phyloP scores from a whole-genome alignment of 30 jellyfish, hydroid and myxozoan genomes.

The Calvadosia cruxmelitensis region DNA sequence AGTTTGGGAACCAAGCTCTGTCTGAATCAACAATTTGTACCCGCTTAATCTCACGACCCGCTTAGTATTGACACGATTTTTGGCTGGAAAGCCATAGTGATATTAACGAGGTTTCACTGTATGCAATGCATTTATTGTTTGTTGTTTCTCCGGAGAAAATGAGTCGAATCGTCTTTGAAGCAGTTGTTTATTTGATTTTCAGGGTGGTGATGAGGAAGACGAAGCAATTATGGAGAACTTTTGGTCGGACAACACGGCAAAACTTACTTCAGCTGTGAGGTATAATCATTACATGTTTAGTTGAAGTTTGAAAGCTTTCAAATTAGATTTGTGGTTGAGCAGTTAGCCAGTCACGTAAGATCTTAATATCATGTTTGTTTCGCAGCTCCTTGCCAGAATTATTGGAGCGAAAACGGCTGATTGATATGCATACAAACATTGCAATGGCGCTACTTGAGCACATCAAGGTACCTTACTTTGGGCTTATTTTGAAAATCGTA shows the following conservation, averaged over 20 bases:
- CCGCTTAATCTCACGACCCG: no score
- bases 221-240: slow-evolving; percentile 75
- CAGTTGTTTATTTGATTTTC: background rate
- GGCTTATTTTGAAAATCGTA: no score
- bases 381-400: slow-evolving; percentile 88
- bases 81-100: no score
- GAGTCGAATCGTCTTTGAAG: no score
- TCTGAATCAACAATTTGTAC: no score
- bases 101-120: no score
- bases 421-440: slow-evolving; percentile 87
- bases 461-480: slow-evolving; percentile 41
- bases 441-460: slow-evolving; percentile 91
- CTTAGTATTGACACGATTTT: no score
- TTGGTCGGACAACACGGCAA: slow-evolving; percentile 88
- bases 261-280: slow-evolving; percentile 90
- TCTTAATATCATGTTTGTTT: background rate
- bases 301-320: background rate
- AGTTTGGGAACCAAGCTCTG: no score
- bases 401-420: slow-evolving; percentile 56
- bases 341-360: no score
- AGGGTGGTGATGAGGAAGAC: slow-evolving; percentile 76
- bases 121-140: no score
- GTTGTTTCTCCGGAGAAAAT: no score
- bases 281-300: background rate
- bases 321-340: no score